Evolutionary conservation across 1,140 invertebrate genomes (phyloP), one percentile per base, ranked within the genome.

Genomic region (Euura saliciscinereae): DNA sequence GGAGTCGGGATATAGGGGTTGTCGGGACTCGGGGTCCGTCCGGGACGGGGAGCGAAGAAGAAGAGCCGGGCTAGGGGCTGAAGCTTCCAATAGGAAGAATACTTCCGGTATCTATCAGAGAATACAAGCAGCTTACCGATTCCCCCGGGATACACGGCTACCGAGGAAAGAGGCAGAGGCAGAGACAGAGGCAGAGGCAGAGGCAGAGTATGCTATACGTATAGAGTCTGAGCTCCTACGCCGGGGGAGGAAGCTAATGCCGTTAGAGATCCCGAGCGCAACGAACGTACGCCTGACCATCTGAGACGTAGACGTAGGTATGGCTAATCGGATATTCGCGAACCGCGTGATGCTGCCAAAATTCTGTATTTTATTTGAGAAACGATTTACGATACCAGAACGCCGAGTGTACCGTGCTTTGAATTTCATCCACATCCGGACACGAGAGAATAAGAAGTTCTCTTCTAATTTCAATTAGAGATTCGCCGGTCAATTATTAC

Each of bases 101-200:
- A 42, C 71, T 66, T 46, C 66, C 64, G 65, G 45, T 72, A 72
- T 72, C 66, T 66, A 66, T 72, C 65, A 72, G 66, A 51, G 44
- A 68, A 66, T 72, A 72, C 71, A 72, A 72, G 71, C 71, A 72
- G 71, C 71, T 72, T 72, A 72, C 44, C 71, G 66, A 66, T 72
- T 67, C 71, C 66, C 66, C 5, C 11, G 66, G 66, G 65, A 71
- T n/a, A 43, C 51, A 65, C 11, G 66, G 10, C 28, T 0, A 11
- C 45, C 68, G 46, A 13, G 42, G 59, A 10, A 13, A 10, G 13
- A n/a, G 44, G 42, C 6, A 64, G n/a, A 5, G 45, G 28, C 10
- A 28, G 28, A 8, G 6, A 44, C 42, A n/a, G 13, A 51, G 44
- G 69, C 10, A 28, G 28, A 8, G 6, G 46, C 42, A n/a, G 13